Conservation (phyloP, 2,888 invertebrate species). For the Meteorus colon region DNA sequence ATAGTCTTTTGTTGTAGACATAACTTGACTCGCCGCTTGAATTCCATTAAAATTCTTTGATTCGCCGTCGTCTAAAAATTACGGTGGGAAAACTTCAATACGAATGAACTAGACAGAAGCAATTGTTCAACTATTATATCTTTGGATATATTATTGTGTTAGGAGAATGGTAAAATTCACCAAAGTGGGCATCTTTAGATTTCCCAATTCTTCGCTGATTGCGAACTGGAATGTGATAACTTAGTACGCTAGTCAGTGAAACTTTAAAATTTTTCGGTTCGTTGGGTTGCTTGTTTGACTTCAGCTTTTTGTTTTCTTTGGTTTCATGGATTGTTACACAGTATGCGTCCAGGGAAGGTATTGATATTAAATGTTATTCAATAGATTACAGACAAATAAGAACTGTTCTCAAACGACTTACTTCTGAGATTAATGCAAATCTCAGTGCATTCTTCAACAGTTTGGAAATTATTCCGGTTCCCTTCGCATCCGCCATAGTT, state of each 20-base stretch:
- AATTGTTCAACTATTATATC: neutral
- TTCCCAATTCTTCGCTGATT: slow-evolving; percentile 62
- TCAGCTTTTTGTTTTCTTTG: slow-evolving; percentile 59
- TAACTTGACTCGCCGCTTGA: slow-evolving; percentile 62
- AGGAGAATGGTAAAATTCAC: slow-evolving; percentile 55
- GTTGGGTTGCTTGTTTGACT: slow-evolving; percentile 51
- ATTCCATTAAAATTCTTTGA: slow-evolving; percentile 62
- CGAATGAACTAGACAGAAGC: neutral
- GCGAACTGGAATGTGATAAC: slow-evolving; percentile 69
- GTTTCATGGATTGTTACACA: slow-evolving; percentile 38
- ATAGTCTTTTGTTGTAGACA: slow-evolving; percentile 54
- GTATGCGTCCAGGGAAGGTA: slow-evolving; percentile 56
- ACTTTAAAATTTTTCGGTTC: slow-evolving; percentile 67
- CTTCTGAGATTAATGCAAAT: slow-evolving; percentile 78
- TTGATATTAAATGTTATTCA: slow-evolving; percentile 23
- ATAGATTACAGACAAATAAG: neutral
- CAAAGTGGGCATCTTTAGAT: slow-evolving; percentile 65
- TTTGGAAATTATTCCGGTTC: slow-evolving; percentile 90
- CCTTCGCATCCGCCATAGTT: slow-evolving; percentile 92
- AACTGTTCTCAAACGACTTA: slow-evolving; percentile 57
- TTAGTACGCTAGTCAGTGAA: slow-evolving; percentile 69
- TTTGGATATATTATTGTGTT: neutral
- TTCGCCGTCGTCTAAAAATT: slow-evolving; percentile 39
- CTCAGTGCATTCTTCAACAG: slow-evolving; percentile 80
- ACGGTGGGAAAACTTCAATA: neutral